Conservation (phyloP, 1,140 invertebrate genomes). For the Helicoverpa armigera region DNA sequence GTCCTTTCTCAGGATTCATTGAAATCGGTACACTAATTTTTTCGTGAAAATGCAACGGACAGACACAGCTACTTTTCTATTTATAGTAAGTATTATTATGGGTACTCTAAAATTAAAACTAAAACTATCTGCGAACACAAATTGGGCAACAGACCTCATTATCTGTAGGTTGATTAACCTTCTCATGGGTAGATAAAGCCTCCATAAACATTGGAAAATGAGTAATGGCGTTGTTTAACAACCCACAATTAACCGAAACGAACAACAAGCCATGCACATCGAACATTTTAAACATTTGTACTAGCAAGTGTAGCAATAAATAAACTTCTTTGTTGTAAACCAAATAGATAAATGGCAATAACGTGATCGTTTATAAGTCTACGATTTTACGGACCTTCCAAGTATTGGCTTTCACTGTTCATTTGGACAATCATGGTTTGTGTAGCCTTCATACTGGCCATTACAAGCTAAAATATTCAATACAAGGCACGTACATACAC, state of each 20-base stretch:
- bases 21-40: too few species aligned
- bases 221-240: background rate
- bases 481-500: background rate
- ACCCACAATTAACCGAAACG: slow-evolving; percentile 1
- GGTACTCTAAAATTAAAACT: too few species aligned
- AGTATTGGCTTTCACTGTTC: background rate
- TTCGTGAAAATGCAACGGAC: too few species aligned
- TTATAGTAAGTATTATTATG: too few species aligned
- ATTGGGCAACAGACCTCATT: too few species aligned
- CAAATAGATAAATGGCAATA: too few species aligned
- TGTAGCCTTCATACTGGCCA: background rate
- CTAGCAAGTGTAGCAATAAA: background rate
- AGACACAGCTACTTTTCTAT: too few species aligned
- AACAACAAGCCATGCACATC: background rate
- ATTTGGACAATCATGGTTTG: background rate
- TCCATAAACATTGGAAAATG: background rate
- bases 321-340: background rate
- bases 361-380: background rate
- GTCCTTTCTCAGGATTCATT: too few species aligned
- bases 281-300: background rate
- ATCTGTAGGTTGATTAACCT: too few species aligned
- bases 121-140: too few species aligned
- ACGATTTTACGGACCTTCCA: background rate
- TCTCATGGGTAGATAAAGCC: too few species aligned
- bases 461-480: background rate